Base-by-base conservation (phyloP, 2,888 invertebrate genomes). In the Eristalis arbustorum region DNA sequence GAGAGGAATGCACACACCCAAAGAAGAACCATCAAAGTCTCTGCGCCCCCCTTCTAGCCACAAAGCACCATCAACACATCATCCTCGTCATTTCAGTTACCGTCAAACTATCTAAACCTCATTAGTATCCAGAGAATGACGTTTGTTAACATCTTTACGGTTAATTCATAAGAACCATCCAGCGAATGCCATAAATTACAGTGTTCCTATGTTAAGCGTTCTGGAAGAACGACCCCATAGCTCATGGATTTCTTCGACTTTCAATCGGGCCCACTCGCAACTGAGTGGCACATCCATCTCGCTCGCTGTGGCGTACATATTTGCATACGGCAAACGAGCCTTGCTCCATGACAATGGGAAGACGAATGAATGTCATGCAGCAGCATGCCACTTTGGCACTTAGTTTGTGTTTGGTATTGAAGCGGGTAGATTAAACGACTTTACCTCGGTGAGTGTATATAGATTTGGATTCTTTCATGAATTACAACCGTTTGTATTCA, bases 191-290 rank as follows among this genome's bases (percentile, higher is more conserved):
- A 56, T 56, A 67, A 31, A 67, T 67, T 49, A 67, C 25, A 42
- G 34, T 49, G 59, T 67, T 59, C 31, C 31, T 28, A 59, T 22
- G 61, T 66, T 42, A 31, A 28, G 67, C 75, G 75, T 75, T 75
- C 75, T 42, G 75, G 75, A 75, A 75, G 67, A 75, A 49, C 18
- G 75, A 59, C 28, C 42, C 67, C 42, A 61, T 66, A 40, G 28
- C 40, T 74, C 66, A 59, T 49, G 66, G 34, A 59, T 63, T 66
- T 66, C 57, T 74, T 37, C n/a, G 40, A 74, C 73, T 63, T 61
- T 59, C 40, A 37, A 28, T 71, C n/a, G 61, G 34, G 22, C 56
- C 56, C 49, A n/a, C 28, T 57, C 57, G 1, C 10, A 18, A 18
- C 31, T 18, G 49, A 31, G 11, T 28, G 67, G 28, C 10, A 31